Evolutionary conservation across 2,113 vertebrate species (phyloP).

Genomic region (Myrmecobius fasciatus): DNA sequence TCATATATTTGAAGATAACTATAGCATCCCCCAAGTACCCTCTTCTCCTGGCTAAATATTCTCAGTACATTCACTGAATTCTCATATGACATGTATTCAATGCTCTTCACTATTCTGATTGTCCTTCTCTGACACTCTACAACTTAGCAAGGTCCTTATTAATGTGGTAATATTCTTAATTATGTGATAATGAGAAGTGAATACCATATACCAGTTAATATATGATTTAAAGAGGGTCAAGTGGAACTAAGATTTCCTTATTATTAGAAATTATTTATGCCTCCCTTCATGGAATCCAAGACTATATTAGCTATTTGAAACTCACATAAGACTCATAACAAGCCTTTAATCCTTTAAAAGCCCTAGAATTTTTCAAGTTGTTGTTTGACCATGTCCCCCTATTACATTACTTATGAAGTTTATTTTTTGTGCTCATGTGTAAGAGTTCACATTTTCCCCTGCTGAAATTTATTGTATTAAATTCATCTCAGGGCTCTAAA

Average conservation of each 20-base stretch:
- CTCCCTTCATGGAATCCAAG: no score
- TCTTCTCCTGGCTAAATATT: neutral
- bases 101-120: neutral
- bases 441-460: neutral
- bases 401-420: neutral
- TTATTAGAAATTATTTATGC: neutral
- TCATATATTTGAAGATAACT: neutral
- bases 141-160: neutral
- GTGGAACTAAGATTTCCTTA: neutral
- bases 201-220: neutral
- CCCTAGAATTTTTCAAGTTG: neutral
- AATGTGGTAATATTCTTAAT: neutral
- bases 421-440: no score
- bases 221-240: neutral
- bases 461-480: neutral
- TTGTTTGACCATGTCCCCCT: neutral
- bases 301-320: neutral
- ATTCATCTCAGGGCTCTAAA: neutral
- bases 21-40: neutral
- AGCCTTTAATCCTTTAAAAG: neutral
- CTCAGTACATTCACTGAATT: neutral
- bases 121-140: neutral
- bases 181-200: neutral
- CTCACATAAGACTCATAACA: neutral
- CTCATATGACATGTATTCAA: neutral